Percentiles rank a stretch among this genome's conserved stretches.
Conservation (phyloP, 2,888 invertebrate species). For the Autographa pulchrina region DNA sequence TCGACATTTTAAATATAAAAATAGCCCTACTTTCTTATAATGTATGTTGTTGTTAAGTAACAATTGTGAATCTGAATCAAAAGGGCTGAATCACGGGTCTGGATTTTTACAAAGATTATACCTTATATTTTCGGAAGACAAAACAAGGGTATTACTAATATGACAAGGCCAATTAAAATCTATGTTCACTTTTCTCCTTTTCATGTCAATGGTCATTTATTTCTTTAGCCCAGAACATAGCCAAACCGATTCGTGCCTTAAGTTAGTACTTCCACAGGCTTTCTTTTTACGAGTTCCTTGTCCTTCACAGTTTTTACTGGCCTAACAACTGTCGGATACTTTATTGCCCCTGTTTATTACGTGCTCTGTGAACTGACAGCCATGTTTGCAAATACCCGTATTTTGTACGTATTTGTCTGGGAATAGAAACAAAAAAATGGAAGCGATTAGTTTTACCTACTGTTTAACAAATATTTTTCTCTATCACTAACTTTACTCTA, state of each 20-base stretch:
- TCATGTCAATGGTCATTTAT: neutral
- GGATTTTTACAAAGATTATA: neutral
- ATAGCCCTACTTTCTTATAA: neutral
- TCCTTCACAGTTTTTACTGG: constrained; percentile 44
- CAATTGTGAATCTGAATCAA: neutral
- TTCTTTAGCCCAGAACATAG: neutral
- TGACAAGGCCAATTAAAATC: neutral
- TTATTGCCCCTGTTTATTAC: constrained; percentile 39
- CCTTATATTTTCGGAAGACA: neutral
- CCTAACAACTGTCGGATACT: constrained; percentile 35
- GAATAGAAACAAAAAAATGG: neutral
- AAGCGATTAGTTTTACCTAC: neutral
- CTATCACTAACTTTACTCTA: too few relatives aligned
- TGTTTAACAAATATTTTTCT: too few relatives aligned
- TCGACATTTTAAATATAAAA: neutral
- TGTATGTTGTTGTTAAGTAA: neutral
- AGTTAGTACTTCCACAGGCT: constrained; percentile 42
- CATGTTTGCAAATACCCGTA: neutral
- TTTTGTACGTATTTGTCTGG: neutral
- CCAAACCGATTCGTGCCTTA: neutral
- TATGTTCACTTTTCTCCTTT: neutral
- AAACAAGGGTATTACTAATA: neutral
- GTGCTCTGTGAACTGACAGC: neutral
- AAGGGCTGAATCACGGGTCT: neutral
- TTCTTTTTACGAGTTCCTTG: constrained; percentile 40